Base-by-base conservation (phyloP, 2,113 vertebrate species). In the Onychorhynchus coronatus region DNA sequence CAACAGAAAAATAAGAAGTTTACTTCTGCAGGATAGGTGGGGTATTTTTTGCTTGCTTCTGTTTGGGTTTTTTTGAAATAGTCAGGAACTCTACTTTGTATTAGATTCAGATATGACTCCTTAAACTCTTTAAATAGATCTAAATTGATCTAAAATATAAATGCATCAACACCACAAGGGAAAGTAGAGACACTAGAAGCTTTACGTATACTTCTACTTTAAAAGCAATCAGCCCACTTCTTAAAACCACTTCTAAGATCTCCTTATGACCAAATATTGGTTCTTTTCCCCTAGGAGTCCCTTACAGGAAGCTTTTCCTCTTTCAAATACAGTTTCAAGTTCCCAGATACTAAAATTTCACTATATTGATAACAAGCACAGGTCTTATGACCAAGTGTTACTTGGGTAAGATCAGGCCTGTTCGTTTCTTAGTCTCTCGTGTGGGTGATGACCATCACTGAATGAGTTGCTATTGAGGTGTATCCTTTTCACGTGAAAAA, bases 21-120 rank as follows among this genome's bases (percentile, higher is more conserved):
- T 61, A 18, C 21, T 78, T 89, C 39, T 84, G 4, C 5, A 0
- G 3, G 4, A 21, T 11, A 39, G 11, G 19, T 0, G 1, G 8
- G 12, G 8, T 14, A 35, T 8, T 46, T 63, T 85, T 53, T 65
- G 2, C 25, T 75, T 79, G 7, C 1, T 76, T 82, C 28, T 61
- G 7, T 62, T n/a, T n/a, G 23, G 12, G 11, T 0, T 1, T 66
- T 58, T 8, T 47, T 67, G 30, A 72, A 91, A 55, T n/a, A 37
- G 19, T 31, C 39, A 87, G 80, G 52, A 81, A 75, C 59, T 81
- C 37, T 67, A 21, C 4, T 77, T 81, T 53, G 50, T 12, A 28
- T 75, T 46, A n/a, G 46, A 58, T 59, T 78, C 4, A 33, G 9
- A 73, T 73, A 67, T 31, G 23, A 2, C 3, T 85, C 41, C 89